These are phyloP conservation scores for Lepus americanus DNA, from an alignment of 2,113 vertebrate species.

Conservation along the genomic window DNA sequence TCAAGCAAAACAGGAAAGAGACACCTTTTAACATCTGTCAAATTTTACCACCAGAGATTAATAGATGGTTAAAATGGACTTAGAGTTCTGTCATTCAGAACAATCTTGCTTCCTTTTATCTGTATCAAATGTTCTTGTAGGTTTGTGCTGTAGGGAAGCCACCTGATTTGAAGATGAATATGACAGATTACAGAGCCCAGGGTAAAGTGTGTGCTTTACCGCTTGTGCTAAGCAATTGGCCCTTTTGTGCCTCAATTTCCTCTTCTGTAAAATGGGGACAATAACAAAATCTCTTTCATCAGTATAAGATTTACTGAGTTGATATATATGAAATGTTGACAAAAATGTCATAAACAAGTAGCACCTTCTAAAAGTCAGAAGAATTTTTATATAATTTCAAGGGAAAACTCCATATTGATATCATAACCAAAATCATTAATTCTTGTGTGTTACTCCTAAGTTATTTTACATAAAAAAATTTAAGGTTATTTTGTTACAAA, in stretches of 20 bases:
- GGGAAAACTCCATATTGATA: not conserved
- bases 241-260: not conserved
- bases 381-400: not conserved
- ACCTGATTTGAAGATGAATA: not conserved
- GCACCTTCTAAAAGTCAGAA: not conserved
- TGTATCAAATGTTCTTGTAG: not conserved
- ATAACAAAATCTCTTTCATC: not conserved
- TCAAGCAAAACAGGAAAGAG: not conserved
- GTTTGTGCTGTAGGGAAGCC: not conserved
- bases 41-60: not conserved
- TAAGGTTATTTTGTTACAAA: conserved; percentile 60
- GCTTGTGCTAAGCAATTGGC: not conserved
- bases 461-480: not conserved
- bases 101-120: not conserved
- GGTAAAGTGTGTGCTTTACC: not conserved
- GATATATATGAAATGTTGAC: not conserved
- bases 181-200: not conserved
- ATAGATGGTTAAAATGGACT: not conserved
- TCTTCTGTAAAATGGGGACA: not conserved
- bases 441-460: not conserved
- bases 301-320: not conserved
- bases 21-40: not conserved
- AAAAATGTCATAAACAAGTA: not conserved
- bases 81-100: not conserved
- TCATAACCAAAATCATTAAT: not conserved